These are phyloP conservation scores for Cosmia trapezina DNA, from an alignment of 2,888 invertebrate genomes.

Conservation along the genomic window DNA sequence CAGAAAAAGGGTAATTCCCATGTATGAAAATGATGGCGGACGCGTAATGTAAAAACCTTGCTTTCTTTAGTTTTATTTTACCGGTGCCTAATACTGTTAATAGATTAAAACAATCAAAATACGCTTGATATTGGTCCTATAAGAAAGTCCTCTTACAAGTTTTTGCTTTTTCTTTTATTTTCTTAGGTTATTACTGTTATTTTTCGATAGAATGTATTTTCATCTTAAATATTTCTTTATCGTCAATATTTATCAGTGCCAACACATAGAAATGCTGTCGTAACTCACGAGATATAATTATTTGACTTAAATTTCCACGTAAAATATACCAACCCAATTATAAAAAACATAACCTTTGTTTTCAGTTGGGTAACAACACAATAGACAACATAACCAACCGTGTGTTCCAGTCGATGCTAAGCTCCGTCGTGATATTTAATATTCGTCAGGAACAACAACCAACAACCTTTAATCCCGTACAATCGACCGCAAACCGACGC, in stretches of 20 bases:
- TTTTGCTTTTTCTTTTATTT: slow-evolving; percentile 12
- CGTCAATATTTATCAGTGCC: slow-evolving; percentile 1
- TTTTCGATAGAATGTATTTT: slow-evolving; percentile 6
- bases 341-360: background rate
- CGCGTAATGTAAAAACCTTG: slow-evolving; percentile 28
- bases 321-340: background rate
- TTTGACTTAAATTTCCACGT: background rate
- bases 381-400: background rate
- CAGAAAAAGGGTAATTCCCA: slow-evolving; percentile 43
- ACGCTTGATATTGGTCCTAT: background rate
- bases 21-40: slow-evolving; percentile 40
- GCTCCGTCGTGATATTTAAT: slow-evolving; percentile 65
- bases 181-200: background rate
- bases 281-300: background rate
- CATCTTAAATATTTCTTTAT: background rate
- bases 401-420: slow-evolving; percentile 19
- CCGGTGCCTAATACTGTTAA: no score
- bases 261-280: background rate
- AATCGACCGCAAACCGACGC: slow-evolving; percentile 65
- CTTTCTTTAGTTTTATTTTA: slow-evolving; percentile 33
- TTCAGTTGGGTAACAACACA: background rate
- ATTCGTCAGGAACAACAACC: slow-evolving; percentile 55
- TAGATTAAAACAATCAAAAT: slow-evolving; percentile 13
- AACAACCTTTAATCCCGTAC: slow-evolving; percentile 62
- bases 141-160: background rate